phyloP scores from a whole-genome alignment of 2,888 invertebrate genomes.

The Sipha maydis region DNA sequence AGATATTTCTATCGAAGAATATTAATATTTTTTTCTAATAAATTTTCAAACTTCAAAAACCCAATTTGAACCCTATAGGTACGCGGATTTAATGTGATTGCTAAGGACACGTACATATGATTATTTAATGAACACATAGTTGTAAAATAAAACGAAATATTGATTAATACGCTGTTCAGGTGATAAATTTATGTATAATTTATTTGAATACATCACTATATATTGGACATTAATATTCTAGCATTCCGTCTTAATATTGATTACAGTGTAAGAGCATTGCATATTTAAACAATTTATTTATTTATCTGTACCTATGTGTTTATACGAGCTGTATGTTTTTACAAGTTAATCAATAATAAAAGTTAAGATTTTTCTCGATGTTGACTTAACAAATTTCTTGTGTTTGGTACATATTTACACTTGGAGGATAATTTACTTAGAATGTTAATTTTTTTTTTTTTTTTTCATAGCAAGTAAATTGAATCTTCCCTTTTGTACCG shows the following conservation, averaged over 20 bases:
- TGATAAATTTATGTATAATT: too few relatives aligned
- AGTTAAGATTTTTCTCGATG: neutral
- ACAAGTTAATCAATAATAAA: neutral
- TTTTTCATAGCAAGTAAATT: neutral
- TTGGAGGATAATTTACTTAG: neutral
- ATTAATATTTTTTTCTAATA: too few relatives aligned
- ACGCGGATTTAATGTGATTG: too few relatives aligned
- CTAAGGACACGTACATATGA: too few relatives aligned
- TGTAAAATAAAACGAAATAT: too few relatives aligned
- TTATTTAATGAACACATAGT: too few relatives aligned
- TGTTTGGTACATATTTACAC: neutral
- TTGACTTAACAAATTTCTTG: neutral
- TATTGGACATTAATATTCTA: neutral
- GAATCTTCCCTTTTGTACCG: neutral
- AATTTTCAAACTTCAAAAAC: too few relatives aligned
- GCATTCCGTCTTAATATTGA: neutral
- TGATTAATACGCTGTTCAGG: too few relatives aligned
- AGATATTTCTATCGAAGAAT: too few relatives aligned
- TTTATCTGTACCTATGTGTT: neutral
- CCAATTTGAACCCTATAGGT: too few relatives aligned
- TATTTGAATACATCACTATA: too few relatives aligned
- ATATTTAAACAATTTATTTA: neutral
- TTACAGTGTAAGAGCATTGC: neutral
- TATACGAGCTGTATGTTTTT: neutral
- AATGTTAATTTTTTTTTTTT: neutral